Percentiles rank a stretch among this genome's conserved stretches.
phyloP scores from a whole-genome alignment of 2,888 invertebrate species.

The Drosophila leonis region DNA sequence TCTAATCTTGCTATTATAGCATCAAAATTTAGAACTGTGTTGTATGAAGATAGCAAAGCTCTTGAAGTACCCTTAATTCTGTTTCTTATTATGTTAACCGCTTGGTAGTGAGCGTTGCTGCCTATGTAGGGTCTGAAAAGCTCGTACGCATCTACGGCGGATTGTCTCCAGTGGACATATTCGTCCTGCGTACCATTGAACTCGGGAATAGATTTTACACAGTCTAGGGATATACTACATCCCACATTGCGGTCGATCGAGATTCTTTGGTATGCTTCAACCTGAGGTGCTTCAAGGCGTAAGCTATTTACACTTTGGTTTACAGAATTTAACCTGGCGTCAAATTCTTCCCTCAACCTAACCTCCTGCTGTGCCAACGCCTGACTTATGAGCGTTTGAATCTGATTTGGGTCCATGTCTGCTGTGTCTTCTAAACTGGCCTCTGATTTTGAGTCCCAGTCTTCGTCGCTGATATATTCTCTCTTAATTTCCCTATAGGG shows the following conservation, averaged over 20 bases:
- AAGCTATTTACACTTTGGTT: not conserved
- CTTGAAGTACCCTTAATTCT: not conserved
- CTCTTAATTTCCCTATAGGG: slow-evolving; percentile 1
- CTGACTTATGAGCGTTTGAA: not conserved
- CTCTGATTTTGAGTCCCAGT: not conserved
- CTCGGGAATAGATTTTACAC: not conserved
- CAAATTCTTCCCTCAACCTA: not conserved
- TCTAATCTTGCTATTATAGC: not conserved
- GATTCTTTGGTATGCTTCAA: not conserved
- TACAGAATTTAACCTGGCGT: not conserved
- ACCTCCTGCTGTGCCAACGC: slow-evolving; percentile 1
- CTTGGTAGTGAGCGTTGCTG: slow-evolving; percentile 2
- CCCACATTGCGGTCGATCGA: not conserved
- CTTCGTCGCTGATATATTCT: slow-evolving; percentile 2
- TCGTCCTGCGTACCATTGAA: not conserved
- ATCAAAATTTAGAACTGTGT: not conserved
- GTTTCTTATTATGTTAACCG: slow-evolving; percentile 6
- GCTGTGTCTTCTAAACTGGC: slow-evolving; percentile 1
- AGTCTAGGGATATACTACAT: not conserved
- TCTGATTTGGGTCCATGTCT: not conserved
- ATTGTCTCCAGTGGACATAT: slow-evolving; percentile 8
- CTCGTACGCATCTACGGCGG: slow-evolving; percentile 1
- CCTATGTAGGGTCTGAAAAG: slow-evolving; percentile 7
- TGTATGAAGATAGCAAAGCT: not conserved
- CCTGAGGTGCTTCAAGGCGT: not conserved